Conservation (phyloP, 2,113 vertebrate species). For the Strix aluco region DNA sequence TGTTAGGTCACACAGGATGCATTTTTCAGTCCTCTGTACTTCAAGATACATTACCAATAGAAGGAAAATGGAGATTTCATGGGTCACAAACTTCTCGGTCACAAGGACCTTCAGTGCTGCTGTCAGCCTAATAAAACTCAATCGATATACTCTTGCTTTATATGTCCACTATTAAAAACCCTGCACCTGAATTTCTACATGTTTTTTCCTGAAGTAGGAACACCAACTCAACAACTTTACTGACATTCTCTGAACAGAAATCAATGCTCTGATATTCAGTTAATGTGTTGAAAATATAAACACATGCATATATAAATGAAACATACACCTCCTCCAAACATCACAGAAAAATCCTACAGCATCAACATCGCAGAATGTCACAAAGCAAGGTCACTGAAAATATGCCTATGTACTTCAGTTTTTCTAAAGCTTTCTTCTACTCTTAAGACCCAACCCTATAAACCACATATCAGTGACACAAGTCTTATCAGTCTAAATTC, state of each 20-base stretch:
- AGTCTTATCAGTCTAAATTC: not conserved
- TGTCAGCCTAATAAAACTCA: slow-evolving; percentile 48
- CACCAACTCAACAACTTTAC: not conserved
- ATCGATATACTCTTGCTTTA: not conserved
- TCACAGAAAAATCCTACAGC: not conserved
- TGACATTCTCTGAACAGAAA: not conserved
- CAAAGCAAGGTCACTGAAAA: not conserved
- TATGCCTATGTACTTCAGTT: not conserved
- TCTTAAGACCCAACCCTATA: not conserved
- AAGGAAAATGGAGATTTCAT: slow-evolving; percentile 67
- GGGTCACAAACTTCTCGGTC: slow-evolving; percentile 65
- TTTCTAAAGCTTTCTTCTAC: not conserved
- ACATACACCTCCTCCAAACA: not conserved
- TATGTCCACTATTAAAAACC: slow-evolving; percentile 10
- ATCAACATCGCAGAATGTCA: fast-evolving
- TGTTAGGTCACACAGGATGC: not conserved
- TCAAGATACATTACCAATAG: slow-evolving; percentile 46
- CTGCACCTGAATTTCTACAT: not conserved
- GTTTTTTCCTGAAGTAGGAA: slow-evolving; percentile 6
- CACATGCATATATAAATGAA: not conserved
- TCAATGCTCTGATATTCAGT: not conserved
- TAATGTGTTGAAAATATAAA: not conserved
- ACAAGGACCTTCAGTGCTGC: slow-evolving; percentile 53
- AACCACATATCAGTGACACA: not conserved
- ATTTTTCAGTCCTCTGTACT: slow-evolving; percentile 19